Conservation (phyloP, 2,113 vertebrate genomes). For the Pseudopipra pipra region DNA sequence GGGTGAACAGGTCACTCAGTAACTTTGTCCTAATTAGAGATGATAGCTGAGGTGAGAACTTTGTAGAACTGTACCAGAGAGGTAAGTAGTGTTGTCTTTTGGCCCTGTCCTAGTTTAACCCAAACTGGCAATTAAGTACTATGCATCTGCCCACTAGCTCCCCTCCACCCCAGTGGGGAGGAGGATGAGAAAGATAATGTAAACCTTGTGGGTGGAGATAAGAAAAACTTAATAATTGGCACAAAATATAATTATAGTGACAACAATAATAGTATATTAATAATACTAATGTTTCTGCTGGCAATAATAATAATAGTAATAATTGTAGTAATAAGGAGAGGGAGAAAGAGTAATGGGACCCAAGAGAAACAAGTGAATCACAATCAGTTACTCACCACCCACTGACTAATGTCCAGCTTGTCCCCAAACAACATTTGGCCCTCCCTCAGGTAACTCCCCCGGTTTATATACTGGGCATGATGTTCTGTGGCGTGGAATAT, state of each 20-base stretch:
- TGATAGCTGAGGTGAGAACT: not conserved
- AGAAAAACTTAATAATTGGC: not conserved
- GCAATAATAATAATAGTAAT: not conserved
- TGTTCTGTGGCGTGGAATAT: not conserved
- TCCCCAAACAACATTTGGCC: not conserved
- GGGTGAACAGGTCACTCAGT: not conserved
- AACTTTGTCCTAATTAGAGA: not conserved
- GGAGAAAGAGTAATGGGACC: not conserved
- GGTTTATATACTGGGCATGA: too few species aligned
- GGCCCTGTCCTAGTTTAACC: not conserved
- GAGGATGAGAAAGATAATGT: not conserved
- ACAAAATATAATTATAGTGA: not conserved
- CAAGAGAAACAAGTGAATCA: not conserved
- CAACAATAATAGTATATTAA: not conserved
- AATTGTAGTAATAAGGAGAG: not conserved
- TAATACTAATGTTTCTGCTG: not conserved
- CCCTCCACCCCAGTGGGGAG: not conserved
- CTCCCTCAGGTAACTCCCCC: not conserved
- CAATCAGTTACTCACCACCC: not conserved
- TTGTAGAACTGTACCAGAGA: not conserved
- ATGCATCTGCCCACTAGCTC: rapidly evolving
- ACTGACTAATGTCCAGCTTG: not conserved
- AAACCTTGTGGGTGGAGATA: not conserved
- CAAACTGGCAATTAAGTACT: not conserved
- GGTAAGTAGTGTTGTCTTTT: not conserved